phyloP scores from a whole-genome alignment of 1,140 invertebrate genomes.

The Rhopalosiphum maidis region DNA sequence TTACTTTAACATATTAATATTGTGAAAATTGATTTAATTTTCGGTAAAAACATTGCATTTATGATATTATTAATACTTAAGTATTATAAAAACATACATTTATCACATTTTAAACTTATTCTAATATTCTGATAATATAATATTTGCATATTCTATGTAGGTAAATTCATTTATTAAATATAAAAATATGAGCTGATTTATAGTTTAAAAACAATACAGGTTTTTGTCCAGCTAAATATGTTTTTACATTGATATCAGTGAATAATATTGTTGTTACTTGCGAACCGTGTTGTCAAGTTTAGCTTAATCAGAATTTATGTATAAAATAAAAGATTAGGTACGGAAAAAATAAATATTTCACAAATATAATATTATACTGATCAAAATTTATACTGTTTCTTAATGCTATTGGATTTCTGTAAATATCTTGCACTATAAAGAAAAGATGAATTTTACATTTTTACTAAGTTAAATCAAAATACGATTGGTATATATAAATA shows the following conservation, averaged over 20 bases:
- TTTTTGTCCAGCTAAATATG: background rate
- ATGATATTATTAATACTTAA: no score
- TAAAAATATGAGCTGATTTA: background rate
- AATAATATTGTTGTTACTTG: background rate
- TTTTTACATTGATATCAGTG: background rate
- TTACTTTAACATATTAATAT: no score
- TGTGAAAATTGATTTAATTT: no score
- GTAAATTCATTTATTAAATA: background rate
- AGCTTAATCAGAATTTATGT: background rate
- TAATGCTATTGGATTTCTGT: background rate
- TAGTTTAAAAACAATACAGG: background rate
- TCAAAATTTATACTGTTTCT: background rate
- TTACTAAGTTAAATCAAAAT: background rate
- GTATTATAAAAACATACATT: no score
- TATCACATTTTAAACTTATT: no score
- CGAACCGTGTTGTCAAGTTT: background rate
- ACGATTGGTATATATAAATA: background rate
- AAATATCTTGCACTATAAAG: background rate
- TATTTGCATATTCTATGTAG: background rate
- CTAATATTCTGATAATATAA: no score
- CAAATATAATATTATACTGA: background rate
- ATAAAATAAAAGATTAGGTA: background rate
- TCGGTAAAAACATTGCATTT: no score
- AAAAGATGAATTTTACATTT: background rate
- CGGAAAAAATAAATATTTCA: background rate